Evolutionary conservation across 2,797 vertebrate genomes (phyloP).

Genomic region (Gymnothorax reevesii): DNA sequence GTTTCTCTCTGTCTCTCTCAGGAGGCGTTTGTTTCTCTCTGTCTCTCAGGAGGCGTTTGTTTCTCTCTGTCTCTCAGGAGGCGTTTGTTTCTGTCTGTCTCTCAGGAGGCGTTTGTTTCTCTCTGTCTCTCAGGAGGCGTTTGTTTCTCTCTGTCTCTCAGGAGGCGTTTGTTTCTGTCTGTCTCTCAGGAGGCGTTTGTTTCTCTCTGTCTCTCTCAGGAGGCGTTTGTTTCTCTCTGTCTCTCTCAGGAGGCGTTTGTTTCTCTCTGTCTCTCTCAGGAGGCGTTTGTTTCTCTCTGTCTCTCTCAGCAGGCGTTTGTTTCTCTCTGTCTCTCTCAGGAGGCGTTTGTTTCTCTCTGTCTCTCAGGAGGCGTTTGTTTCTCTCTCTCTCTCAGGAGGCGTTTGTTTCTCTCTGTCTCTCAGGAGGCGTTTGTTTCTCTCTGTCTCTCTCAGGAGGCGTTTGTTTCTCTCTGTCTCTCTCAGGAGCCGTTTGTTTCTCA

Average conservation of each 20-base stretch:
- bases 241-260: slow-evolving; percentile 60
- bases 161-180: slow-evolving; percentile 60
- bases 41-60: background rate
- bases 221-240: background rate
- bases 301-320: too few species aligned
- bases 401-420: background rate
- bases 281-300: background rate
- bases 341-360: too few species aligned
- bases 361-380: slow-evolving; percentile 59
- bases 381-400: background rate
- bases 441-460: slow-evolving; percentile 45
- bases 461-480: slow-evolving; percentile 47
- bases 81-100: slow-evolving; percentile 58
- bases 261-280: background rate
- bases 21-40: too few species aligned
- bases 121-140: background rate
- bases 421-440: too few species aligned
- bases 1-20: slow-evolving; percentile 26
- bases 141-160: background rate
- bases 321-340: background rate
- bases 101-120: background rate
- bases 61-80: background rate
- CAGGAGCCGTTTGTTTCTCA: too few species aligned
- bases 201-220: background rate
- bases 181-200: background rate